Conservation (phyloP, 2,113 vertebrate genomes). For the Platichthys stellatus region DNA sequence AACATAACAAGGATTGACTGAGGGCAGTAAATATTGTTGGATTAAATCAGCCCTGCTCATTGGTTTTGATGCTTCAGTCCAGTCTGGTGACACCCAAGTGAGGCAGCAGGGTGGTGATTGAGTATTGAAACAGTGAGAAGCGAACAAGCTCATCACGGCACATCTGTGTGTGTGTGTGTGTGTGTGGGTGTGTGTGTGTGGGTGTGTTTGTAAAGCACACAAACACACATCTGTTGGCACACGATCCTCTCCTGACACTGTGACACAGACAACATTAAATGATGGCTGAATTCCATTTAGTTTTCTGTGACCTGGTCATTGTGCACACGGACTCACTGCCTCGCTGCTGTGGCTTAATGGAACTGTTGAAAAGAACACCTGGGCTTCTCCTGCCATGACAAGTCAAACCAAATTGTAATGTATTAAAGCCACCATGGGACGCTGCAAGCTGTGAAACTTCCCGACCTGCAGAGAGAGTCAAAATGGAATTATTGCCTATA, state of each 20-base stretch:
- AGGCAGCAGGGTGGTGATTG: too few species aligned
- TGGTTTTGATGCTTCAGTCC: constrained; percentile 1
- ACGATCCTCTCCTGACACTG: background rate
- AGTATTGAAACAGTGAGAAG: background rate
- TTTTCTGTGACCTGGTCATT: background rate
- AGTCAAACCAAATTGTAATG: background rate
- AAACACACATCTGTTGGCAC: background rate
- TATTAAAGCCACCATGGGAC: background rate
- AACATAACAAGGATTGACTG: too few species aligned
- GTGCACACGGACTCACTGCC: background rate
- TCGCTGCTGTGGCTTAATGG: background rate
- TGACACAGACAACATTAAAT: constrained; percentile 11
- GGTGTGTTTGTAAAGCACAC: constrained; percentile 5
- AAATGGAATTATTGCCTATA: background rate
- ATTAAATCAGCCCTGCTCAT: background rate
- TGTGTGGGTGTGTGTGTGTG: background rate
- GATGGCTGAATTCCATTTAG: constrained; percentile 12
- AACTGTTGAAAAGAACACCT: background rate
- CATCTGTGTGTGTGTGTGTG: constrained; percentile 20
- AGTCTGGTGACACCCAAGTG: background rate
- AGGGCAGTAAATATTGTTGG: too few species aligned
- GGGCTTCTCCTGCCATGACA: background rate
- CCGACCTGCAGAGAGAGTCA: background rate
- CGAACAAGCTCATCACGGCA: constrained; percentile 10
- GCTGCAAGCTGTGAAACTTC: background rate